Conservation (phyloP, 2,113 vertebrate species). For the Melanocharis versteri region DNA sequence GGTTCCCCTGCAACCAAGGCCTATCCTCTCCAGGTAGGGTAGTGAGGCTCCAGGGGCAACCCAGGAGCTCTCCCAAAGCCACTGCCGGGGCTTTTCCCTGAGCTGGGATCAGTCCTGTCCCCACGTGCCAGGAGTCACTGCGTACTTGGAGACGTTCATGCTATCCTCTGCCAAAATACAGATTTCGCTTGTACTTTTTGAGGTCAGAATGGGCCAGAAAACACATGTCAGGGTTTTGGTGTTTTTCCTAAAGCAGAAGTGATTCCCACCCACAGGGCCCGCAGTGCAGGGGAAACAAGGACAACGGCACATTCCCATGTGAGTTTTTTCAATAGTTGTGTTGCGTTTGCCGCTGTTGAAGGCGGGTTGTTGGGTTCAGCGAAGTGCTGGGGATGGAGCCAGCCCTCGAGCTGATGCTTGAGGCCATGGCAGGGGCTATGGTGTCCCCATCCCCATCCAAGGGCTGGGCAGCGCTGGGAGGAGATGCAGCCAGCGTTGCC, state of each 20-base stretch:
- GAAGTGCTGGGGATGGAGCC: neutral
- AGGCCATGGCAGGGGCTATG: fast-evolving
- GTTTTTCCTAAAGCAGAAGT: neutral
- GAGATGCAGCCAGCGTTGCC: neutral
- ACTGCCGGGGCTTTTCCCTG: neutral
- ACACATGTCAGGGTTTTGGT: neutral
- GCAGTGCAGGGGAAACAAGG: neutral
- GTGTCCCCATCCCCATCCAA: neutral
- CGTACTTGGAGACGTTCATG: fast-evolving
- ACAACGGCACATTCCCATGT: fast-evolving
- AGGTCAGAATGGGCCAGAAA: neutral
- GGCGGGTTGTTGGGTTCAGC: neutral
- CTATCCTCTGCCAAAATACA: neutral
- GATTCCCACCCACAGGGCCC: neutral
- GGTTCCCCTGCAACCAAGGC: neutral
- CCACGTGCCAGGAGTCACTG: fast-evolving
- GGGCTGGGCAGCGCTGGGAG: fast-evolving
- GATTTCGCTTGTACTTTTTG: neutral
- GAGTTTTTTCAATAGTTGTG: neutral
- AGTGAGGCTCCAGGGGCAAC: neutral
- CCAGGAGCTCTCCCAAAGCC: neutral
- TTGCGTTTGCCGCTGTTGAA: neutral
- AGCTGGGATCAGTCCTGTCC: neutral
- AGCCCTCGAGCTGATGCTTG: fast-evolving
- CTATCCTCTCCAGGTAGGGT: neutral